phyloP scores from a whole-genome alignment of 2,888 invertebrate genomes.

The Pollenia angustigena region DNA sequence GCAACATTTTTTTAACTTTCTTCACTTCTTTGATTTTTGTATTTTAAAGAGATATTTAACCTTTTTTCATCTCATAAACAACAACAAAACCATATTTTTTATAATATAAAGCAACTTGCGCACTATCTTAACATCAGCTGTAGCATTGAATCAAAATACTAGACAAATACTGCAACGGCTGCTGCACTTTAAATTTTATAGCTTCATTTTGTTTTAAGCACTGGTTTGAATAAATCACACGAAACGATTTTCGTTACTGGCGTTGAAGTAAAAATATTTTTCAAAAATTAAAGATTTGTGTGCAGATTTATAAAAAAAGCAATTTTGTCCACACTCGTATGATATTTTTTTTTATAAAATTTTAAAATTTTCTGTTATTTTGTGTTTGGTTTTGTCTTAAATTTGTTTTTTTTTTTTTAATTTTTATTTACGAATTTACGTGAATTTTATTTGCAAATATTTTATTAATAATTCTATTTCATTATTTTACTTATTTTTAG shows the following conservation, averaged over 20 bases:
- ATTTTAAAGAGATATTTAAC: slow-evolving; percentile 47
- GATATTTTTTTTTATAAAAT: slow-evolving; percentile 16
- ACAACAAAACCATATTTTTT: slow-evolving; percentile 46
- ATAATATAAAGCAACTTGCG: slow-evolving; percentile 67
- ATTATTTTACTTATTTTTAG: slow-evolving; percentile 47
- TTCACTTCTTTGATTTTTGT: slow-evolving; percentile 7
- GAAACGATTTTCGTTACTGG: neutral
- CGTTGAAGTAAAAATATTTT: neutral
- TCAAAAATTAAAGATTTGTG: neutral
- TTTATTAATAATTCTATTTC: slow-evolving; percentile 23
- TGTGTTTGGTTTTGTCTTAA: slow-evolving; percentile 29
- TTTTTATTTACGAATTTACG: slow-evolving; percentile 47
- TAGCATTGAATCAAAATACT: slow-evolving; percentile 55
- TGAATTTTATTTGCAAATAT: slow-evolving; percentile 24
- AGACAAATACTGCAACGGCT: slow-evolving; percentile 65
- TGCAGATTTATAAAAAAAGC: neutral
- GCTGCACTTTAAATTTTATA: slow-evolving; percentile 58
- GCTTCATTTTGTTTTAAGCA: slow-evolving; percentile 41
- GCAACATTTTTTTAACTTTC: slow-evolving; percentile 17
- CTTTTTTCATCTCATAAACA: slow-evolving; percentile 48
- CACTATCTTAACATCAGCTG: slow-evolving; percentile 62
- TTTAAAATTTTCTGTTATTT: slow-evolving; percentile 8
- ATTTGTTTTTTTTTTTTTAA: too few species aligned
- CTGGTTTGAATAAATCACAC: slow-evolving; percentile 31
- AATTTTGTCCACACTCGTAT: slow-evolving; percentile 28